Evolutionary conservation across 2,888 invertebrate species (phyloP).

Genomic region (Octodonta nipae): DNA sequence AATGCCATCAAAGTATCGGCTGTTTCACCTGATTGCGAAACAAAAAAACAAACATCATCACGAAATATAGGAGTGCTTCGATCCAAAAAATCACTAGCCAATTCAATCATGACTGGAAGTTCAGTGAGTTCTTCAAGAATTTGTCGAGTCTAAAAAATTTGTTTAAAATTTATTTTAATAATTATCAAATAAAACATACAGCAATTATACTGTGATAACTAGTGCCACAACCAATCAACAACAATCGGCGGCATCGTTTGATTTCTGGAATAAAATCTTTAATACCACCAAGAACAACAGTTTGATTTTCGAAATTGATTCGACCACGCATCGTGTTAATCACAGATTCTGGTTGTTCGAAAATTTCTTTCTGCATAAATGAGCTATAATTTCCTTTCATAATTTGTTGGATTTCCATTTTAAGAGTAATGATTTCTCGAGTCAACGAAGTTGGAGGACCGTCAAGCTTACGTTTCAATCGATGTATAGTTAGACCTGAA

Average conservation of each 20-base stretch:
- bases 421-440: conserved; percentile 92
- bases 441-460: conserved; percentile 75
- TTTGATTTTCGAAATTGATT: conserved; percentile 75
- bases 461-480: conserved; percentile 63
- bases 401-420: conserved; percentile 97
- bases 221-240: conserved; percentile 97
- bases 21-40: conserved; percentile 98
- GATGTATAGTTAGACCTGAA: conserved; percentile 89
- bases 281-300: conserved; percentile 93
- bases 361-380: conserved; percentile 99
- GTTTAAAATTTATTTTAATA: too few species aligned
- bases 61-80: conserved; percentile 96
- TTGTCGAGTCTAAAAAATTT: too few species aligned
- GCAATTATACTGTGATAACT: conserved; percentile 98
- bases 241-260: conserved; percentile 84
- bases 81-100: conserved; percentile 96
- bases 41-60: conserved; percentile 99
- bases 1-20: conserved; percentile 93
- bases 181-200: too few species aligned
- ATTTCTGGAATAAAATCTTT: conserved; percentile 98
- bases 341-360: conserved; percentile 98
- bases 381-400: conserved; percentile 99
- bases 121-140: conserved; percentile 95
- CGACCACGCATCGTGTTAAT: conserved; percentile 99
- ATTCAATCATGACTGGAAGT: conserved; percentile 95